Percentiles rank a stretch among this genome's conserved stretches.
Conservation (phyloP, 2,888 invertebrate species). For the Thumatha senex region DNA sequence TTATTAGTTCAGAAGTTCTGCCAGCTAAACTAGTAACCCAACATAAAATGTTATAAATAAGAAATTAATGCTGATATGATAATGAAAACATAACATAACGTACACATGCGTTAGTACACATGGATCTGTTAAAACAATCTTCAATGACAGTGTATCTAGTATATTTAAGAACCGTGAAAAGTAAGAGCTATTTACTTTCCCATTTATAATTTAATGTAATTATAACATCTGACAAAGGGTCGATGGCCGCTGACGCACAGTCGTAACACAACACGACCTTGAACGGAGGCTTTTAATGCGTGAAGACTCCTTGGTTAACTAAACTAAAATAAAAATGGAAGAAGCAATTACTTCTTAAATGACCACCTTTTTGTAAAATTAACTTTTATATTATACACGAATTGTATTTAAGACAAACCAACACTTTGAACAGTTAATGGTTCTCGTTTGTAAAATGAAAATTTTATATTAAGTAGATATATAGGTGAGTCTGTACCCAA, state of each 20-base stretch:
- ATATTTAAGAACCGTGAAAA: constrained; percentile 1
- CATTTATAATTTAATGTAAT: constrained; percentile 7
- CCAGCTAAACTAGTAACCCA: too few species aligned
- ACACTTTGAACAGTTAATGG: too few species aligned
- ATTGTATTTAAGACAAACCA: too few species aligned
- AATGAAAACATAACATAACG: neutral
- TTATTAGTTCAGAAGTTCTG: too few species aligned
- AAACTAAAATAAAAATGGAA: neutral
- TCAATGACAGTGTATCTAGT: neutral
- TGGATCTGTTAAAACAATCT: neutral
- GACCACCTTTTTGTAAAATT: neutral
- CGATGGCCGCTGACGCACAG: constrained; percentile 1
- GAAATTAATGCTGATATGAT: too few species aligned
- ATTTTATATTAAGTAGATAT: too few species aligned
- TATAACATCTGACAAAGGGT: constrained; percentile 2
- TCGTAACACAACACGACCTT: neutral
- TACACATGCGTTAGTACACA: neutral
- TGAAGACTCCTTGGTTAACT: neutral
- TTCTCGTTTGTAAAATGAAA: too few species aligned
- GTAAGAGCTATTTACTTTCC: constrained; percentile 1
- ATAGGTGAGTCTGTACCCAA: too few species aligned
- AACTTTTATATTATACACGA: too few species aligned
- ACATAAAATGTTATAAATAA: too few species aligned
- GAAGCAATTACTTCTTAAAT: too few species aligned
- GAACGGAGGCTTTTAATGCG: constrained; percentile 1